Percentiles rank a stretch among this genome's conserved stretches.
Conservation (phyloP, 2,113 vertebrate genomes). For the Colaptes auratus region DNA sequence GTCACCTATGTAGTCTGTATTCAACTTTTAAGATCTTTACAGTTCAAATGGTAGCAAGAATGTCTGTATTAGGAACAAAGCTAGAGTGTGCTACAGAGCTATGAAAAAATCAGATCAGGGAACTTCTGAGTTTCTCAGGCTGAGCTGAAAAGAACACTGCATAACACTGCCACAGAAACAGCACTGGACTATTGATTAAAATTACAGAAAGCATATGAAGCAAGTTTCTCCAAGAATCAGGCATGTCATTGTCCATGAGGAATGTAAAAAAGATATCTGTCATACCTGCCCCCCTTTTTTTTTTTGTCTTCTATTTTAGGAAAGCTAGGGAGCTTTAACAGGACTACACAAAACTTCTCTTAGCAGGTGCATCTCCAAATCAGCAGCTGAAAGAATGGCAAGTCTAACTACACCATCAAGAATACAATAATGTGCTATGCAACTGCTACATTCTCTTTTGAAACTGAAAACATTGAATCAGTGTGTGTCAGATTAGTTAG, state of each 20-base stretch:
- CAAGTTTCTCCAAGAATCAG: neutral
- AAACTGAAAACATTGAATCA: neutral
- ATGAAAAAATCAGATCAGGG: neutral
- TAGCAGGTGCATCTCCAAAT: neutral
- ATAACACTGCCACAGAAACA: neutral
- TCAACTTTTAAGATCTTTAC: neutral
- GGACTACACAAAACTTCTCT: neutral
- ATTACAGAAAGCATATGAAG: neutral
- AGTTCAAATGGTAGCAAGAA: neutral
- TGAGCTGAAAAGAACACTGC: neutral
- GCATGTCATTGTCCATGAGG: neutral
- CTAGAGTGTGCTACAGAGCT: neutral
- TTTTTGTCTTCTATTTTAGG: neutral
- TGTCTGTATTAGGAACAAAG: neutral
- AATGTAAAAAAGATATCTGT: neutral
- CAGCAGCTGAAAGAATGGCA: neutral
- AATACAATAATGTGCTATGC: neutral
- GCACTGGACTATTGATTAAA: neutral
- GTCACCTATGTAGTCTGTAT: neutral
- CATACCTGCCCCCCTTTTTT: neutral
- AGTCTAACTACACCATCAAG: neutral
- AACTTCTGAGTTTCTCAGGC: neutral
- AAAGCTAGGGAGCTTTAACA: neutral
- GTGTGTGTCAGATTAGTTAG: neutral
- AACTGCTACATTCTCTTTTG: neutral